Percentiles rank a stretch among this genome's conserved stretches.
Evolutionary conservation across 2,888 invertebrate species (phyloP).

Genomic region (Sabatieria punctata): DNA sequence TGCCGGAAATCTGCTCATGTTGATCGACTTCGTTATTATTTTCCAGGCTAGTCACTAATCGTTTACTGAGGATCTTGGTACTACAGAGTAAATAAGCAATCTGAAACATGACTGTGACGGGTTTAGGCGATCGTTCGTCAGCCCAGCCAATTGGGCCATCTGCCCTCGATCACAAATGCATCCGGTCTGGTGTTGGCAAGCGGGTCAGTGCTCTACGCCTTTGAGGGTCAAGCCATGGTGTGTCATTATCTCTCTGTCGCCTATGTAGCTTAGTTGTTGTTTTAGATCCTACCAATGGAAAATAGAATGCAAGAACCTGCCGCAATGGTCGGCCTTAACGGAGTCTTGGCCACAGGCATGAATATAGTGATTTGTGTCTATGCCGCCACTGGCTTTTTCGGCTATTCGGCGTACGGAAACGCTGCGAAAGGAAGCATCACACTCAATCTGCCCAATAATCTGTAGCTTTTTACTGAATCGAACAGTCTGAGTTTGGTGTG

Average conservation of each 20-base stretch:
- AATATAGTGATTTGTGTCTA: slow-evolving; percentile 63
- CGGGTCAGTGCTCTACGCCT: slow-evolving; percentile 25
- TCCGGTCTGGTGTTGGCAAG: slow-evolving; percentile 20
- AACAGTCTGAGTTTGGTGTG: too few species aligned
- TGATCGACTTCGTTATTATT: slow-evolving; percentile 19
- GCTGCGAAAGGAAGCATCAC: slow-evolving; percentile 64
- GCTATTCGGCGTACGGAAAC: slow-evolving; percentile 74
- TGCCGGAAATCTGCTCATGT: slow-evolving; percentile 23
- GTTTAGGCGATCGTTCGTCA: background rate
- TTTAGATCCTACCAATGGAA: slow-evolving; percentile 79
- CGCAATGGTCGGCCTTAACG: slow-evolving; percentile 63
- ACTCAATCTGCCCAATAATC: slow-evolving; percentile 50
- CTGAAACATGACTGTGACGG: too few species aligned
- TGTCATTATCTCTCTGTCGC: too few species aligned
- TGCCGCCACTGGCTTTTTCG: slow-evolving; percentile 71
- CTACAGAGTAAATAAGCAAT: too few species aligned
- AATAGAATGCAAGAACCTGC: slow-evolving; percentile 75
- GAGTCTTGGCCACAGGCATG: slow-evolving; percentile 75
- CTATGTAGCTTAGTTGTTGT: too few species aligned
- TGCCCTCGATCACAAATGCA: slow-evolving; percentile 19
- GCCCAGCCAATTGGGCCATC: slow-evolving; percentile 1
- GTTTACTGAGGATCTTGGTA: too few species aligned
- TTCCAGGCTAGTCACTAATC: too few species aligned
- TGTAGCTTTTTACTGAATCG: too few species aligned
- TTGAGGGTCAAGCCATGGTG: slow-evolving; percentile 28